Conservation (phyloP, 2,797 vertebrate species). For the Phataginus tetradactyla region DNA sequence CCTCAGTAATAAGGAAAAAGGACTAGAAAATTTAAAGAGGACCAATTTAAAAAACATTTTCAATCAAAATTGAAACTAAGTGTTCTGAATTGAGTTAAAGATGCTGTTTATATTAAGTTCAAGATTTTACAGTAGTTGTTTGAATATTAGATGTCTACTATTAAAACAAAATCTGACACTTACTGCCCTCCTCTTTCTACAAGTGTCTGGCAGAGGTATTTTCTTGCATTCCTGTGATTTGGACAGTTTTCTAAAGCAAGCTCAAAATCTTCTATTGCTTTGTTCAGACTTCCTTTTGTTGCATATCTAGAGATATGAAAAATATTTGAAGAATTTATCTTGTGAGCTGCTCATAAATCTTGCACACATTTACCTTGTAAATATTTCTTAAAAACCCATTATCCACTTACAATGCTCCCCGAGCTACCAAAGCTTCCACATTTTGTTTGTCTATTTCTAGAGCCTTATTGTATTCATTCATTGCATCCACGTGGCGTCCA, state of each 20-base stretch:
- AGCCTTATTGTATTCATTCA: constrained; percentile 99
- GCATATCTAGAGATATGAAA: constrained; percentile 90
- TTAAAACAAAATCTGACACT: constrained; percentile 79
- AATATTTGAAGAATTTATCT: constrained; percentile 14
- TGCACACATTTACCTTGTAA: background rate
- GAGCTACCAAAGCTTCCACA: constrained; percentile 96
- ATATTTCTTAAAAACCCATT: constrained; percentile 9
- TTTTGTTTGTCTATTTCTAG: constrained; percentile 96
- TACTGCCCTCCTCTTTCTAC: constrained; percentile 98
- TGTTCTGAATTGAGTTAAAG: background rate
- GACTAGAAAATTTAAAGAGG: background rate
- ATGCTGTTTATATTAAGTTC: background rate
- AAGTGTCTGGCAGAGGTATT: constrained; percentile 98
- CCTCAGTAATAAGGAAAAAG: background rate
- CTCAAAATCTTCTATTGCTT: constrained; percentile 97
- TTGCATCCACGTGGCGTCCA: constrained; percentile 95
- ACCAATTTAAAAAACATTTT: background rate
- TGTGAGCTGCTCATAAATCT: background rate
- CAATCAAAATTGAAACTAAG: constrained; percentile 1
- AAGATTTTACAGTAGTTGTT: background rate
- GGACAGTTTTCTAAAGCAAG: constrained; percentile 94
- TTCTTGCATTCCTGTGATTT: constrained; percentile 97
- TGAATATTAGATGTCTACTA: background rate
- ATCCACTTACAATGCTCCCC: constrained; percentile 95
- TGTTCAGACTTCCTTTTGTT: constrained; percentile 96